phyloP scores from a whole-genome alignment of 2,888 invertebrate species.

The Ophion costatus region DNA sequence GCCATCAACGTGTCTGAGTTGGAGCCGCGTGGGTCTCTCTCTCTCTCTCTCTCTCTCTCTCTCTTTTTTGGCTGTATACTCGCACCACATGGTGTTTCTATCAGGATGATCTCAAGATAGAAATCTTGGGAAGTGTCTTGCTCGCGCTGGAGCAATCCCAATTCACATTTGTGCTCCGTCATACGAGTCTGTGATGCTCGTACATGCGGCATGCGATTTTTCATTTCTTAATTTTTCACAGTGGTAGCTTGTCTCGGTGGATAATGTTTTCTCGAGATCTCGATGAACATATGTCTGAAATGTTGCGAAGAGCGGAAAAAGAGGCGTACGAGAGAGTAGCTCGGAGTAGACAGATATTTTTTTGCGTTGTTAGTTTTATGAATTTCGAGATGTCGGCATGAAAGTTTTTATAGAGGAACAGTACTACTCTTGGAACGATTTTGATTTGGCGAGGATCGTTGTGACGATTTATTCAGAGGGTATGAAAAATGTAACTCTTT shows the following conservation, averaged over 20 bases:
- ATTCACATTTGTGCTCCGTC: slow-evolving; percentile 34
- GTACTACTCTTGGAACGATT: neutral
- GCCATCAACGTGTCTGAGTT: slow-evolving; percentile 26
- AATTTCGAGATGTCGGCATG: neutral
- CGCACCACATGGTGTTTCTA: slow-evolving; percentile 46
- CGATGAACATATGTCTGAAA: neutral
- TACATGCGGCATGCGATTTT: neutral
- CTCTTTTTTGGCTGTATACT: slow-evolving; percentile 1
- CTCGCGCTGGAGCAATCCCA: slow-evolving; percentile 4
- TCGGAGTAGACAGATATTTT: neutral
- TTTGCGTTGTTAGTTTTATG: neutral
- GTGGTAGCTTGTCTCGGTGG: neutral
- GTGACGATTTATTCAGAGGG: too few species aligned
- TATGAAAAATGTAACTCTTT: too few species aligned
- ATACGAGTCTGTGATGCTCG: neutral
- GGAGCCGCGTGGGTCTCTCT: slow-evolving; percentile 30
- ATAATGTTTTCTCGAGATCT: neutral
- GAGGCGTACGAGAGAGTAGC: neutral
- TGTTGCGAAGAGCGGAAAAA: neutral
- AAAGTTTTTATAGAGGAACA: neutral
- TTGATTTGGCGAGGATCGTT: too few species aligned
- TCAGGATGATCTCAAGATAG: slow-evolving; percentile 52
- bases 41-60: neutral
- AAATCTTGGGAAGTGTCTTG: slow-evolving; percentile 24
- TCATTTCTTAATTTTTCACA: neutral